Evolutionary conservation across 2,888 invertebrate genomes (phyloP), one percentile per base, ranked within the genome.

Genomic region (Fragum sueziense): DNA sequence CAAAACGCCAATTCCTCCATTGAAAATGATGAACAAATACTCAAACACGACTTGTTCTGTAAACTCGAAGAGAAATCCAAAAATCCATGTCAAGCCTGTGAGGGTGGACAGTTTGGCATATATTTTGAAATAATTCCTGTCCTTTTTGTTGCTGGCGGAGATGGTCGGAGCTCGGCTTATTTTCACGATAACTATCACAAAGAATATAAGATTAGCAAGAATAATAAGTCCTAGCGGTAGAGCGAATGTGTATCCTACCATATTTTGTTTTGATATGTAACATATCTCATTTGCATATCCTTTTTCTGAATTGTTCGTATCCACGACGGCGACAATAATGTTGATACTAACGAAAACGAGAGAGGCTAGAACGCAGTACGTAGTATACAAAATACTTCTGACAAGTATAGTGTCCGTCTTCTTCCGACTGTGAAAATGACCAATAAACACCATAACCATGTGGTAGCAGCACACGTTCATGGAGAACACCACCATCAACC

Each of bases 401-500:
- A 11, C 11, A 9, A 65, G 20, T 7, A 22, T 22, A 9, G 65
- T 14, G 9, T 6, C 22, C 2, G 9, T 20, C 20, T 33, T 37
- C 29, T 41, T 52, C 20, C 51, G 22, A 2, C 33, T 57, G n/a
- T 25, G 41, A n/a, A 27, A 25, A 27, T 70, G 20, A 31, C 37
- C 34, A 1, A 22, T 51, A 62, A 82, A 80, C 22, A 76, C 70
- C 25, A 52, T 67, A 17, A 77, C 70, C 82, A 82, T 82, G 33
- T 82, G 82, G n/a, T 61, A 65, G 31, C 59, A 76, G 27, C 83
- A 83, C 17, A 83, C 78, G 41, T 80, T 83, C 80, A 78, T 80
- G 69, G 78, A 76, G 33, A 79, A 72, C 22, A 82, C 37, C 2
- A 77, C 79, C 33, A 65, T 41, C 11, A 83, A 54, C 83, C 83